Base-by-base conservation (phyloP, 2,113 vertebrate genomes). In the Psophia crepitans region DNA sequence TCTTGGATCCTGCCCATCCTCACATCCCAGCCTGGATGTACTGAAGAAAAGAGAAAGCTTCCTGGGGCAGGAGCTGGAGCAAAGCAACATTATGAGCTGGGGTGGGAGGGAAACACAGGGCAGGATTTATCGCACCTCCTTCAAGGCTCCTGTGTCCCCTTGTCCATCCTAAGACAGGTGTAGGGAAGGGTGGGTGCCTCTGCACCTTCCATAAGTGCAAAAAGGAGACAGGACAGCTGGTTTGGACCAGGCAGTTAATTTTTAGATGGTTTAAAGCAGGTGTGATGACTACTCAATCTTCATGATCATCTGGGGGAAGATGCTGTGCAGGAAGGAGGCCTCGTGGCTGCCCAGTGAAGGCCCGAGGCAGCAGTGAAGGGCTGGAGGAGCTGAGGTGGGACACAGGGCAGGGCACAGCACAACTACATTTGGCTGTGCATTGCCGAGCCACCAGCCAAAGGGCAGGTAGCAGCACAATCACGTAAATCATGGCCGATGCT, bases 211-310 rank as follows among this genome's bases (percentile, higher is more conserved):
- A 1, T 2, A n/a, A 65, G 19, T 19, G 61, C 32, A 58, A 43
- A 14, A 84, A 43, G 5, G 57, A 51, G 35, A 20, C 41, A 39
- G 64, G 7, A 66, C 33, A 33, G 41, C 3, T 0, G 0, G 8
- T 30, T 48, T 33, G 56, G 26, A 24, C 5, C 24, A 56, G 12
- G 27, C 21, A 32, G 37, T 8, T n/a, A 24, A 10, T 48, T 89
- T 77, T 35, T 13, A 10, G 19, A 12, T 8, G 6, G 26, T 46
- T 39, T 20, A 73, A 92, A 60, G 33, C 26, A 51, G 43, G 17
- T 41, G 26, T 76, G 61, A 24, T 28, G n/a, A 16, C 51, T 32
- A n/a, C n/a, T 30, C 32, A 41, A 7, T 14, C 48, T 39, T 83
- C 44, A 15, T 5, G 21, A 24, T 20, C 9, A 1, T 32, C 16